phyloP scores from a whole-genome alignment of 2,888 invertebrate genomes.

The Colletes collaris region DNA sequence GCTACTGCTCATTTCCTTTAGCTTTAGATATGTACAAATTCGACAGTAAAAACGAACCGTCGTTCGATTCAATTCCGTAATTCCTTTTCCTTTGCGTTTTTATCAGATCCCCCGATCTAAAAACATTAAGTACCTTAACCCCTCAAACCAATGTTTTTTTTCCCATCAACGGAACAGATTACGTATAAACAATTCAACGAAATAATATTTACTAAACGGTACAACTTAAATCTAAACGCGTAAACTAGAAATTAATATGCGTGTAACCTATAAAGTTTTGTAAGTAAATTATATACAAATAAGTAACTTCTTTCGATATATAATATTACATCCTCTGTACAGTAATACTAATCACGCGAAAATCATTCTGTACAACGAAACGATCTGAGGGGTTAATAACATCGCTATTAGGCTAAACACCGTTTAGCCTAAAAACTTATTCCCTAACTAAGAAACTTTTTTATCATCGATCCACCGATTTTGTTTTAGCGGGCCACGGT shows the following conservation, averaged over 20 bases:
- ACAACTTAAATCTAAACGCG: constrained; percentile 49
- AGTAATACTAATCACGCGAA: constrained; percentile 61
- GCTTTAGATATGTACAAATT: constrained; percentile 66
- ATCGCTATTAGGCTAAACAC: constrained; percentile 14
- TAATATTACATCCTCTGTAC: constrained; percentile 62
- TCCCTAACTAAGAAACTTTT: constrained; percentile 53
- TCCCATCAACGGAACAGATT: constrained; percentile 39
- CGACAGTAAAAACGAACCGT: constrained; percentile 72
- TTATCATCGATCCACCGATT: constrained; percentile 62
- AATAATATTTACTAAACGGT: constrained; percentile 50
- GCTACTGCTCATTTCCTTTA: constrained; percentile 37
- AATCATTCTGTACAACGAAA: constrained; percentile 60
- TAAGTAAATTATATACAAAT: constrained; percentile 71
- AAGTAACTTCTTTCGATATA: constrained; percentile 63
- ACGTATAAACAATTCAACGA: constrained; percentile 36
- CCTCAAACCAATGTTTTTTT: constrained; percentile 55
- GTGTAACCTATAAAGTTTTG: constrained; percentile 47
- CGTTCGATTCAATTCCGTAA: constrained; percentile 70
- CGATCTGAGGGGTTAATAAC: constrained; percentile 63
- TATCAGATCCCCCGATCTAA: constrained; percentile 59
- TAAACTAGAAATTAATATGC: constrained; percentile 61
- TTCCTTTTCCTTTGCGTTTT: constrained; percentile 13
- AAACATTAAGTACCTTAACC: constrained; percentile 54
- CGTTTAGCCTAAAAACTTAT: constrained; percentile 43
- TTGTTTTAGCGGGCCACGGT: constrained; percentile 63